phyloP scores from a whole-genome alignment of 2,113 vertebrate genomes.

The Crotalus horridus region DNA sequence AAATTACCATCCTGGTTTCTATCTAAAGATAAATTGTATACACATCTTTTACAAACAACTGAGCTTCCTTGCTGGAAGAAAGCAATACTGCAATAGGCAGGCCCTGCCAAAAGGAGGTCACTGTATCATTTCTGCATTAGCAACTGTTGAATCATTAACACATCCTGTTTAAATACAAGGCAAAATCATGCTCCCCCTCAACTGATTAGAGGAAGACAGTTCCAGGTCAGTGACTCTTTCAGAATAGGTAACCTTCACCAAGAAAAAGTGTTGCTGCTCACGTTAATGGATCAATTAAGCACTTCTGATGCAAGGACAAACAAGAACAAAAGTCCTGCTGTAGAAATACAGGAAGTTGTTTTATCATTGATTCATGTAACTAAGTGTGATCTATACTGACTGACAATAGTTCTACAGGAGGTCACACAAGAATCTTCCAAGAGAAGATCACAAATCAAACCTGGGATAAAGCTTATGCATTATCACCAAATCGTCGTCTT shows the following conservation, averaged over 20 bases:
- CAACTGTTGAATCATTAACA: neutral
- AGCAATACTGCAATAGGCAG: neutral
- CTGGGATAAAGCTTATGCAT: neutral
- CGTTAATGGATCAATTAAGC: neutral
- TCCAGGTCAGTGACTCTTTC: neutral
- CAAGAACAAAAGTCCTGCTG: neutral
- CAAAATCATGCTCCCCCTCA: neutral
- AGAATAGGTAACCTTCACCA: neutral
- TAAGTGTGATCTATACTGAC: neutral
- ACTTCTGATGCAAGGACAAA: neutral
- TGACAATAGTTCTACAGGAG: neutral
- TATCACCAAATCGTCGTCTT: neutral
- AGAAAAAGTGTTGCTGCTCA: neutral
- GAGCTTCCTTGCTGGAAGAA: neutral
- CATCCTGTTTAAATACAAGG: neutral
- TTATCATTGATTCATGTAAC: neutral
- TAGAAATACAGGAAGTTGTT: neutral
- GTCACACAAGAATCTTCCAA: neutral
- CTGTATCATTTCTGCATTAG: neutral
- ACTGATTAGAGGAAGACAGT: neutral
- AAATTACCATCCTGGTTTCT: neutral
- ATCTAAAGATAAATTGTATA: neutral
- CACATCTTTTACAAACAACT: neutral
- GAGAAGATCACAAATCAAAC: neutral
- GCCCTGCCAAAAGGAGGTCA: neutral